Evolutionary conservation across 2,797 vertebrate species (phyloP), one percentile per base, ranked within the genome.

Genomic region (Tapera naevia): DNA sequence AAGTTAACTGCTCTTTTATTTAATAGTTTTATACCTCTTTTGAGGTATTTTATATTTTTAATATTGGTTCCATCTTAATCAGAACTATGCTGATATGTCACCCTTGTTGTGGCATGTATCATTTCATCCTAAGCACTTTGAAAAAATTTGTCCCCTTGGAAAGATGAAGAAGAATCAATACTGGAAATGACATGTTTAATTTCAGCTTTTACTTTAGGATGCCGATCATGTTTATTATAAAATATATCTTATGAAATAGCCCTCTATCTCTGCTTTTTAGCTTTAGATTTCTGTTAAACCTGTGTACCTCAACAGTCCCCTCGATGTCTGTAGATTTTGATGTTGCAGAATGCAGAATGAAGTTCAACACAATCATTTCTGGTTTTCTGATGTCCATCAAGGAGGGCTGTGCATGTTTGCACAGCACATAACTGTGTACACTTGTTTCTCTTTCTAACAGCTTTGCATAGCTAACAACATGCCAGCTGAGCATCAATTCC

Each of bases 401-500:
- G 74, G 35, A 89, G 37, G 43, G 17, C 45, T 90, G 71, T 74
- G 75, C 17, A 6, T 48, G n/a, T 86, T 88, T 58, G 48, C 53
- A 54, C 60, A 93, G 53, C 66, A 35, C 10, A 9, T 56, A 94
- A 78, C 57, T 21, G 7, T 67, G 56, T 91, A n/a, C 62, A 35
- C 88, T 84, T 90, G 25, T 88, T 69, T 78, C 61, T 72, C 66
- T 81, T 88, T 84, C 84, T 95, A 91, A 91, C 71, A 94, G 86
- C 86, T 95, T 93, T 93, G 93, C 94, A 62, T 78, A 79, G 70
- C 89, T 96, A 96, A 96, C 64, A 76, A 54, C 33, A 11, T 75
- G 80, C 67, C 65, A 65, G 54, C 35, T 78, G 75, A 86, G 28
- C 86, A 79, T 66, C 18, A 13, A n/a, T 62, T 35, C 81, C 71